Base-by-base conservation (phyloP, 1,140 invertebrate species). In the Dreissena polymorpha region DNA sequence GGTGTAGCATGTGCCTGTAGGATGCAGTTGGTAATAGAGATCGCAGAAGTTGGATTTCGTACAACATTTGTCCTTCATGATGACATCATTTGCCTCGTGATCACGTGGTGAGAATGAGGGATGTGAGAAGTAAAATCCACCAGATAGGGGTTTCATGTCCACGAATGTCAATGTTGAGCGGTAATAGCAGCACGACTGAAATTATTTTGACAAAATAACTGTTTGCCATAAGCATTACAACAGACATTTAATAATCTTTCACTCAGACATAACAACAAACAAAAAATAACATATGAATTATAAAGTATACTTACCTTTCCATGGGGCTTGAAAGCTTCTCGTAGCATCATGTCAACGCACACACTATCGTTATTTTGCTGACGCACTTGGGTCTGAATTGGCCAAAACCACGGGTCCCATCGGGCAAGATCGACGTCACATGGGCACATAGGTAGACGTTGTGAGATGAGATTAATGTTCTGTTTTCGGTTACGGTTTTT, bases 371-470 rank as follows among this genome's bases (percentile, higher is more conserved):
- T 64, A 18, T 2, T 14, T 18, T 55, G 55, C 72, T 60, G 64
- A 27, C 39, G 39, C 39, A 39, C 3, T 39, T 39, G 39, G 8
- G 39, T 60, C 57, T 39, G 57, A 51, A 77, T 65, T 10, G 50
- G 29, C 74, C 74, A 77, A 51, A 77, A 77, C 74, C 74, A 77
- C 2, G 74, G 74, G 25, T 77, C 74, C 14, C 16, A 77, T 53
- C 74, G 49, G n/a, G 60, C 63, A 0, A 77, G 49, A 21, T 39
- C 49, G 64, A 77, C 67, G 50, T 77, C 74, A 68, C 74, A 77
- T 16, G 74, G 74, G 65, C 74, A 77, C 27, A 53, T 21, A 50
- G 74, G 74, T 10, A 50, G 50, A 21, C 29, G 27, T 18, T 50
- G 53, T 13, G 57, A 39, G 50, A 67, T 51, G 8, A 49, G 50